A percentile compares a stretch with the other conserved stretches of the same genome.
Conservation (phyloP, 2,888 invertebrate species). For the Plagodis dolabraria region DNA sequence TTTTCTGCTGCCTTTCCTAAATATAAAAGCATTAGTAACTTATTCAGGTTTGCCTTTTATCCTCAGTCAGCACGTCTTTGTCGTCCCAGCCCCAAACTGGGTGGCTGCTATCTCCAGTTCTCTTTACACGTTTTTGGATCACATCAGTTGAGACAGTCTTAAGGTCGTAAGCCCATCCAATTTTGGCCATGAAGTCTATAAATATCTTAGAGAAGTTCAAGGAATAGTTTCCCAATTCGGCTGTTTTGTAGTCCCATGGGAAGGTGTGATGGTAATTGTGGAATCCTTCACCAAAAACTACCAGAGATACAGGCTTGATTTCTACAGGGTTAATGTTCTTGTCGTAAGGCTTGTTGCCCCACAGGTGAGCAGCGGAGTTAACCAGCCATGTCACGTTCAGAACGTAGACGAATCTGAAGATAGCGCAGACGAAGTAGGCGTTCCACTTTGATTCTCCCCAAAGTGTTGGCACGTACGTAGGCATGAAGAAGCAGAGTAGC, state of each 20-base stretch:
- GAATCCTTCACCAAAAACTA: conserved; percentile 91
- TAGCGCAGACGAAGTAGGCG: conserved; percentile 87
- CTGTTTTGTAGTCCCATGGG: conserved; percentile 94
- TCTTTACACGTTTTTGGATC: conserved; percentile 88
- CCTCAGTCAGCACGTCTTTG: conserved; percentile 67
- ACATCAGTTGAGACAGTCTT: conserved; percentile 90
- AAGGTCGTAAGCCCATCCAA: conserved; percentile 95
- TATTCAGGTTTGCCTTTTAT: conserved; percentile 56
- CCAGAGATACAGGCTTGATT: conserved; percentile 86
- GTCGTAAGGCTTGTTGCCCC: conserved; percentile 90
- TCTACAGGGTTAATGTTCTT: conserved; percentile 90
- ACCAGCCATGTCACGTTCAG: conserved; percentile 95
- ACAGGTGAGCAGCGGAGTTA: conserved; percentile 94
- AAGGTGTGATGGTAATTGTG: conserved; percentile 73
- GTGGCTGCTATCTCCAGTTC: conserved; percentile 91
- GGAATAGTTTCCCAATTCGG: conserved; percentile 90
- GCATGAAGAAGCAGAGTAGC: conserved; percentile 90
- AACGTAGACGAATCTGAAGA: conserved; percentile 90
- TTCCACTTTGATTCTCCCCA: conserved; percentile 90
- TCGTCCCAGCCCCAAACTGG: conserved; percentile 91
- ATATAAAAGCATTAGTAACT: conserved; percentile 2
- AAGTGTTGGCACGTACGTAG: conserved; percentile 88
- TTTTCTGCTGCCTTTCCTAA: no score
- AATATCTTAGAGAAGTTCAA: conserved; percentile 90
- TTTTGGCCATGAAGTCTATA: conserved; percentile 90